Evolutionary conservation across 1,140 invertebrate genomes (phyloP).

Genomic region (Drosophila varians): DNA sequence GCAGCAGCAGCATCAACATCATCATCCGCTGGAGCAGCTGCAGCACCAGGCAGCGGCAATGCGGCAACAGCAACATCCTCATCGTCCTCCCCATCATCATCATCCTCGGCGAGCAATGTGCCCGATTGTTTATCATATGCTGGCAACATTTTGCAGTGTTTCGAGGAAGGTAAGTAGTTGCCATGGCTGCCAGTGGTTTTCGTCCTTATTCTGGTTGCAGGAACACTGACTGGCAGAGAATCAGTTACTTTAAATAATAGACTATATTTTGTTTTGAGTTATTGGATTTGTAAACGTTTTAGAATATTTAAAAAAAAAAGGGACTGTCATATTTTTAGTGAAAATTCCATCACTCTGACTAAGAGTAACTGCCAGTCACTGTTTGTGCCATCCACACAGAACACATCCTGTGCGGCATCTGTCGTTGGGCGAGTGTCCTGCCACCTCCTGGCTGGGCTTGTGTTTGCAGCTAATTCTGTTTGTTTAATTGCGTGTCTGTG

Average conservation of each 20-base stretch:
- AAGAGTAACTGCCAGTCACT: conserved; percentile 4
- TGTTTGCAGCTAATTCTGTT: conserved; percentile 67
- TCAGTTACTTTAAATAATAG: background rate
- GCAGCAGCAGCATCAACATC: conserved; percentile 26
- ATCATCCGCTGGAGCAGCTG: conserved; percentile 28
- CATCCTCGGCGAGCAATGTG: conserved; percentile 40
- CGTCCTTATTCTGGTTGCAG: conserved; percentile 10
- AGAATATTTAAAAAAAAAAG: no score
- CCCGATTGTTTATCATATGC: conserved; percentile 89
- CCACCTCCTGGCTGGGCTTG: conserved; percentile 26
- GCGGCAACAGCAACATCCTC: conserved; percentile 28
- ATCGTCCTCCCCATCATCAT: conserved; percentile 24
- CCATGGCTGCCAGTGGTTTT: conserved; percentile 6
- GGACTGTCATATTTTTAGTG: no score
- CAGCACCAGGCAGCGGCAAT: conserved; percentile 23
- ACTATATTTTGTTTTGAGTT: background rate
- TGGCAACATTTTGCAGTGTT: conserved; percentile 93
- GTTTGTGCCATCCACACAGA: background rate
- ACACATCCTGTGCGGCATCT: conserved; percentile 5
- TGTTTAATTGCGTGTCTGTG: conserved; percentile 66
- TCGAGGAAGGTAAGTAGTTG: conserved; percentile 89
- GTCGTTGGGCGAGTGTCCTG: conserved; percentile 8
- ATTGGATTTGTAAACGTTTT: background rate
- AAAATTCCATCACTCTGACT: background rate
- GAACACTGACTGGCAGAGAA: conserved; percentile 28